Percentiles rank a stretch among this genome's conserved stretches.
These are phyloP conservation scores for Dioctria rufipes DNA, from an alignment of 2,888 invertebrate genomes.

Conservation along the genomic window DNA sequence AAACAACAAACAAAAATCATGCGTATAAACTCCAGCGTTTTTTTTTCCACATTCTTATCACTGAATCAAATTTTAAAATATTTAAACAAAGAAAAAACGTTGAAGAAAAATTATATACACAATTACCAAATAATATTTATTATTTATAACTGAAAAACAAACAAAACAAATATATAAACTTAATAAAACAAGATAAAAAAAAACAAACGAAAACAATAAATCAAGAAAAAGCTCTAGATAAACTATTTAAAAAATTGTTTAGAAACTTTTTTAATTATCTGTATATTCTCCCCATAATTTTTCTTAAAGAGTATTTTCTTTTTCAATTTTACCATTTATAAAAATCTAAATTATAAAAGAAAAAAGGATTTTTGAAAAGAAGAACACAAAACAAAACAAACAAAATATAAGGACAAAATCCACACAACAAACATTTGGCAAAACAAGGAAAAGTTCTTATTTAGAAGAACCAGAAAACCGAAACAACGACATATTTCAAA, in stretches of 20 bases:
- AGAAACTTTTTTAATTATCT: not conserved
- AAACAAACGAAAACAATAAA: constrained; percentile 35
- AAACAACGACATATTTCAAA: constrained; percentile 59
- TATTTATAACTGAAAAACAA: constrained; percentile 18
- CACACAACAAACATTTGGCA: constrained; percentile 5
- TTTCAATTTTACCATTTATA: constrained; percentile 24
- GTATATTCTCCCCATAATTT: not conserved
- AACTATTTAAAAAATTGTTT: constrained; percentile 1
- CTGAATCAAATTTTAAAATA: not conserved
- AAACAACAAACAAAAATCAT: too few relatives aligned
- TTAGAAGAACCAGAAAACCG: constrained; percentile 51
- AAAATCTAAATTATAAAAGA: constrained; percentile 14
- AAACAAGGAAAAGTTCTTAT: constrained; percentile 34
- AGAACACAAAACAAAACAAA: constrained; percentile 3
- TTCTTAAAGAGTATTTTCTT: not conserved
- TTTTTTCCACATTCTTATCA: constrained; percentile 1
- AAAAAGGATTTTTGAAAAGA: constrained; percentile 7
- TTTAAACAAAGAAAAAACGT: not conserved
- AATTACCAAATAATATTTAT: constrained; percentile 2
- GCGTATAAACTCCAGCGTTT: not conserved
- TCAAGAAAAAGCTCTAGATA: not conserved
- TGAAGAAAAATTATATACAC: not conserved
- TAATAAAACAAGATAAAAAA: constrained; percentile 25
- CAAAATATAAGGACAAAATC: constrained; percentile 24
- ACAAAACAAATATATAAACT: constrained; percentile 22